Percentiles rank a stretch among this genome's conserved stretches.
Evolutionary conservation across 2,797 vertebrate genomes (phyloP).

Genomic region (Tamandua tetradactyla): DNA sequence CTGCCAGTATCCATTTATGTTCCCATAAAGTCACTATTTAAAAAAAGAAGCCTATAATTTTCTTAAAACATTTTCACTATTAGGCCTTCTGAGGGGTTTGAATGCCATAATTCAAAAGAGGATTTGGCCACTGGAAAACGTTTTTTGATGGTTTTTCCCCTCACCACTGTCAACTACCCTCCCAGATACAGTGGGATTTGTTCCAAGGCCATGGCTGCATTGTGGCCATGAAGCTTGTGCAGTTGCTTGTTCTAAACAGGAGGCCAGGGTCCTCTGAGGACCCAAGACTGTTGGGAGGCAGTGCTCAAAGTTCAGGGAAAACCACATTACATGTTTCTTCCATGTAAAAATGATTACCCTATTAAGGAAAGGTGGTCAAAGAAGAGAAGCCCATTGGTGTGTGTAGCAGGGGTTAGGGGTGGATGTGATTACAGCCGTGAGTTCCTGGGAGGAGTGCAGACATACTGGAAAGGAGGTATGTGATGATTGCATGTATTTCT

Average conservation of each 20-base stretch:
- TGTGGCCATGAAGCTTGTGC: not conserved
- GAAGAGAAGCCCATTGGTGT: not conserved
- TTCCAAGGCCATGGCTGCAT: not conserved
- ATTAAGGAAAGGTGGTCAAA: not conserved
- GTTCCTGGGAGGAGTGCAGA: not conserved
- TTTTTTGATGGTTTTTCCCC: not conserved
- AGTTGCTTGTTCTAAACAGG: not conserved
- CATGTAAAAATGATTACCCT: not conserved
- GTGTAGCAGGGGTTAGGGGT: not conserved
- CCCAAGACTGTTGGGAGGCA: not conserved
- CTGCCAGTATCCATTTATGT: conserved; percentile 5
- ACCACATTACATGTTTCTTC: not conserved
- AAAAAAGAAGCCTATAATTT: conserved; percentile 2
- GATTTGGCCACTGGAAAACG: not conserved
- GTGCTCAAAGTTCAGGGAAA: not conserved
- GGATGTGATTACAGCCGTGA: not conserved
- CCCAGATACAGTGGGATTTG: not conserved
- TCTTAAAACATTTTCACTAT: conserved; percentile 39
- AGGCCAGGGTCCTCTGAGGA: not conserved
- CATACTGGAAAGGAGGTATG: not conserved
- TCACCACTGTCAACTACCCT: not conserved
- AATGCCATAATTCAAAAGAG: not conserved
- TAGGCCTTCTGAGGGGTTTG: not conserved
- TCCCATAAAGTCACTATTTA: conserved; percentile 16
- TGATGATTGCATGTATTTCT: not conserved